Percentiles rank a stretch among this genome's conserved stretches.
phyloP scores from a whole-genome alignment of 2,888 invertebrate genomes.

The Ypsolopha scabrella region DNA sequence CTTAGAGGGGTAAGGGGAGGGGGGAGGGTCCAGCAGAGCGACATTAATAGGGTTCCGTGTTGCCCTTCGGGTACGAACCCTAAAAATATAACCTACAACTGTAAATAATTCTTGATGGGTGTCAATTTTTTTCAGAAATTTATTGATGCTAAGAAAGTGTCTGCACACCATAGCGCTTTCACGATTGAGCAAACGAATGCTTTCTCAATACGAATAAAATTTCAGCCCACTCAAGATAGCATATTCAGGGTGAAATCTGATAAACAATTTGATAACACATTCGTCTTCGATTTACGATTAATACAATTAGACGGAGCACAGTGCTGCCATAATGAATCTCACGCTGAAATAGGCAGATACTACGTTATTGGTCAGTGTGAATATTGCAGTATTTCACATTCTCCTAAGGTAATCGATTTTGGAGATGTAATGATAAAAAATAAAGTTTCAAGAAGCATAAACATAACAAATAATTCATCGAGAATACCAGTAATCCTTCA shows the following conservation, averaged over 20 bases:
- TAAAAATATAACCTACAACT: too few species aligned
- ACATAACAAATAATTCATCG: constrained; percentile 52
- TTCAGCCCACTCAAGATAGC: constrained; percentile 47
- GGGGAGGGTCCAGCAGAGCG: too few species aligned
- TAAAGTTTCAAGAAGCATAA: constrained; percentile 38
- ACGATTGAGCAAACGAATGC: constrained; percentile 25
- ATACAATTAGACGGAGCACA: constrained; percentile 40
- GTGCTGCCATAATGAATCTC: constrained; percentile 46
- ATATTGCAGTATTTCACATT: constrained; percentile 47
- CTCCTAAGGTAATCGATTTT: constrained; percentile 56
- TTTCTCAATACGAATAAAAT: constrained; percentile 34
- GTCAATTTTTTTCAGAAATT: constrained; percentile 34
- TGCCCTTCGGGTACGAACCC: too few species aligned
- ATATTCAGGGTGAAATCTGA: constrained; percentile 29
- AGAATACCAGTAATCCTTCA: constrained; percentile 19
- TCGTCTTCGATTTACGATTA: constrained; percentile 49
- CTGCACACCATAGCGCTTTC: constrained; percentile 56
- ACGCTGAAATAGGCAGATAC: constrained; percentile 59
- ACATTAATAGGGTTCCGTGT: too few species aligned
- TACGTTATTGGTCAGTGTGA: constrained; percentile 71
- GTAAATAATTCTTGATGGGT: too few species aligned
- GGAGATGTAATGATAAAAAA: constrained; percentile 45
- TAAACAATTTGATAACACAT: constrained; percentile 34
- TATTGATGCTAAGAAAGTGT: constrained; percentile 48
- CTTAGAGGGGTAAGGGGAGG: too few species aligned